These are phyloP conservation scores for Noctuana brunneofusca DNA, from an alignment of 2,888 invertebrate species.

Conservation along the genomic window DNA sequence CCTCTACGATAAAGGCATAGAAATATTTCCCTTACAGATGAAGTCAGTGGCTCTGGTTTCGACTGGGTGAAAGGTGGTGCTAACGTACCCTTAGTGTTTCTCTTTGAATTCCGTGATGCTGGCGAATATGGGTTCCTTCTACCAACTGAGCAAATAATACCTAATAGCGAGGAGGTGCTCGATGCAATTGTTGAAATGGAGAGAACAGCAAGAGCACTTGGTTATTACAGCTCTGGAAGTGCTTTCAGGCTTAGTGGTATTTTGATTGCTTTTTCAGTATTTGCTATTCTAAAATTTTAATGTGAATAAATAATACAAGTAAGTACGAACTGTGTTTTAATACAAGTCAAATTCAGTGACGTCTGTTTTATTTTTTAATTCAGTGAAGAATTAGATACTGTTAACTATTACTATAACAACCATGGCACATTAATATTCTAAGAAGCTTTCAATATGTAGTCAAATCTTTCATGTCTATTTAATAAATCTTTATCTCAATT, in stretches of 20 bases:
- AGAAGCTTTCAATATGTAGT: too few species aligned
- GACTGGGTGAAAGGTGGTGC: constrained; percentile 79
- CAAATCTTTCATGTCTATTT: too few species aligned
- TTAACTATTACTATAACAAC: too few species aligned
- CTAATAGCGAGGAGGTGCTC: constrained; percentile 60
- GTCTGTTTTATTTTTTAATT: too few species aligned
- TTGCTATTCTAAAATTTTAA: constrained; percentile 5
- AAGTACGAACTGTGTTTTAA: not conserved
- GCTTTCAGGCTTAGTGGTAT: constrained; percentile 26
- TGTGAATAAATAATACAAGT: not conserved
- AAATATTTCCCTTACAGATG: constrained; percentile 55
- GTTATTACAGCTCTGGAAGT: constrained; percentile 39
- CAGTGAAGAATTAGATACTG: too few species aligned
- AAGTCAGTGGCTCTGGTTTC: constrained; percentile 63
- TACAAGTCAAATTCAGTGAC: not conserved
- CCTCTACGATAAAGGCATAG: too few species aligned
- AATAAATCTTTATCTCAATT: too few species aligned
- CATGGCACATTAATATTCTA: too few species aligned
- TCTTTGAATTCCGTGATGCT: constrained; percentile 78
- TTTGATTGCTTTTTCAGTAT: constrained; percentile 22
- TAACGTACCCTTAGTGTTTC: constrained; percentile 73
- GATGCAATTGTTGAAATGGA: constrained; percentile 53
- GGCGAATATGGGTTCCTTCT: constrained; percentile 78
- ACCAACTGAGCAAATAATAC: constrained; percentile 67
- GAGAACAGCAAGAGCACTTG: constrained; percentile 40